These are phyloP conservation scores for Astreopora myriophthalma DNA, from an alignment of 64 coral and sea anemone species.

Conservation along the genomic window DNA sequence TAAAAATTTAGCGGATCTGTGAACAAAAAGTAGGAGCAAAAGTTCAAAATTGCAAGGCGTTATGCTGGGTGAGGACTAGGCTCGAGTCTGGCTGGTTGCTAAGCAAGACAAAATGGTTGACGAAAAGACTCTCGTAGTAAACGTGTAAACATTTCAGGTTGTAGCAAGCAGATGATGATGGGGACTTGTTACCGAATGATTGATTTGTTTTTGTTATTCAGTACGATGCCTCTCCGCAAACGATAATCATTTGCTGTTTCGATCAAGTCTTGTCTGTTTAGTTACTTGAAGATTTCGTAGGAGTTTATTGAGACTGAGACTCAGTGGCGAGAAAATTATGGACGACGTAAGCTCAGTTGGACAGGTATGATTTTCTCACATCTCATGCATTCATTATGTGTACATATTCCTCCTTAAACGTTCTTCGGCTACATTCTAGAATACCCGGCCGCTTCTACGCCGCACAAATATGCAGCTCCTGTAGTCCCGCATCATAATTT, in stretches of 20 bases:
- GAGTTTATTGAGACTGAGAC: too few relatives aligned
- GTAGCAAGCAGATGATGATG: not conserved
- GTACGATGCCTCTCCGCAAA: not conserved
- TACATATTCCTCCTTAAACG: not conserved
- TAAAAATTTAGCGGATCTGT: slow-evolving; percentile 13
- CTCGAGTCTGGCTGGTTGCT: not conserved
- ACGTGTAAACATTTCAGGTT: not conserved
- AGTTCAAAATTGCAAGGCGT: slow-evolving; percentile 1
- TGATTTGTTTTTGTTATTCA: not conserved
- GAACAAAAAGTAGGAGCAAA: not conserved
- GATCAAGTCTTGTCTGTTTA: not conserved
- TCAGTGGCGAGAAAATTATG: not conserved
- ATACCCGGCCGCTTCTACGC: too few relatives aligned
- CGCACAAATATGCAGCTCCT: too few relatives aligned
- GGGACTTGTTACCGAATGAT: not conserved
- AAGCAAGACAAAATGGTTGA: slow-evolving; percentile 38
- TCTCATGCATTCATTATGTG: not conserved
- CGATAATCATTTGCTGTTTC: not conserved
- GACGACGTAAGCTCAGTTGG: not conserved
- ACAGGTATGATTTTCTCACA: not conserved
- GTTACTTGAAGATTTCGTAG: not conserved
- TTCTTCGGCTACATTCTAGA: too few relatives aligned
- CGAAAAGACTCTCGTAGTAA: too few relatives aligned
- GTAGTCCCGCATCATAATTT: too few relatives aligned
- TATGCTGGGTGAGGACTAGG: not conserved